Evolutionary conservation across 1,140 invertebrate genomes (phyloP).

Genomic region (Pogonus chalceus): DNA sequence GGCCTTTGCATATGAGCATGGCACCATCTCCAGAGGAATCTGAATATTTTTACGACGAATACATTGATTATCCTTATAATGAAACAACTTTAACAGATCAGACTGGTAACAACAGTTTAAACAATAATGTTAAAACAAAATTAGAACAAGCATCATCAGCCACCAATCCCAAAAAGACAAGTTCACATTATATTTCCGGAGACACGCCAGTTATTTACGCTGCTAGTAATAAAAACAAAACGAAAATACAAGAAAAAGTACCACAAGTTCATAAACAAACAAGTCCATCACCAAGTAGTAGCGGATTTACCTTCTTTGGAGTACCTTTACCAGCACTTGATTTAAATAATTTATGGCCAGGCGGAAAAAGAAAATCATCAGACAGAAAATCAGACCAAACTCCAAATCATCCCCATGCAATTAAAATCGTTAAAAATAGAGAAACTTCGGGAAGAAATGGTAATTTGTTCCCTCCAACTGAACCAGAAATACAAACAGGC

Average conservation of each 20-base stretch:
- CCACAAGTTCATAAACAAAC: constrained; percentile 30
- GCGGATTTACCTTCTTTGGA: constrained; percentile 73
- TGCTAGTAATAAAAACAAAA: constrained; percentile 42
- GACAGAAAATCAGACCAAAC: constrained; percentile 15
- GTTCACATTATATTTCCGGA: constrained; percentile 39
- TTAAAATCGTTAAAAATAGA: constrained; percentile 32
- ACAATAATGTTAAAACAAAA: constrained; percentile 16
- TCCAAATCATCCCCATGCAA: constrained; percentile 25
- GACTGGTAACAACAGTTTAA: constrained; percentile 6
- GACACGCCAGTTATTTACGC: constrained; percentile 59
- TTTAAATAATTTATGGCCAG: constrained; percentile 50
- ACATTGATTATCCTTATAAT: constrained; percentile 60
- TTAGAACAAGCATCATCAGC: constrained; percentile 23
- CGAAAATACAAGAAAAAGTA: constrained; percentile 32
- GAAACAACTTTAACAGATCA: constrained; percentile 34
- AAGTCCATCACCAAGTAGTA: constrained; percentile 37
- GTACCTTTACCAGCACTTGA: constrained; percentile 66
- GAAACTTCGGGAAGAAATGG: constrained; percentile 11
- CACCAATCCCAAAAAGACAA: constrained; percentile 18
- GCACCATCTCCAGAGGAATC: constrained; percentile 55
- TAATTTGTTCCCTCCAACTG: constrained; percentile 39
- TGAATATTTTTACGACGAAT: constrained; percentile 74
- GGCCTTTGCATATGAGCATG: constrained; percentile 24
- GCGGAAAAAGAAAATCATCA: constrained; percentile 34
- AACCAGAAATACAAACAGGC: constrained; percentile 55